These are phyloP conservation scores for Halocaridina rubra DNA, from an alignment of 2,888 invertebrate species.

Conservation along the genomic window DNA sequence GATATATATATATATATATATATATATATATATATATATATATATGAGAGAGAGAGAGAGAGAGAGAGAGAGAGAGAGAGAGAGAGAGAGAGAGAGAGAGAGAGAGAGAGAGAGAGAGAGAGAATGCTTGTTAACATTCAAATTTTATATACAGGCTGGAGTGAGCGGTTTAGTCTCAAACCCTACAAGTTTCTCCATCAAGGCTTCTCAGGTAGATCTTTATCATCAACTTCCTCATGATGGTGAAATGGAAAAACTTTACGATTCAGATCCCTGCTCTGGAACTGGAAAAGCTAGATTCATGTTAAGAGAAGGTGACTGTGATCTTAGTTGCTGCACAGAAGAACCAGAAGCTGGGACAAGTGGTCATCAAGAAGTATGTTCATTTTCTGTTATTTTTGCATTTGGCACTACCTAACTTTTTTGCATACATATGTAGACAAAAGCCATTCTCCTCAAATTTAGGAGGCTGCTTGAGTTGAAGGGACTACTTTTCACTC, in stretches of 20 bases:
- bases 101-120: background rate
- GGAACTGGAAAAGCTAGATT: slow-evolving; percentile 19
- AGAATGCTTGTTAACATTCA: background rate
- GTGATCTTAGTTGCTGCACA: slow-evolving; percentile 48
- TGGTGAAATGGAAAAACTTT: slow-evolving; percentile 23
- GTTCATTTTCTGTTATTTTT: background rate
- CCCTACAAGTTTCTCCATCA: slow-evolving; percentile 45
- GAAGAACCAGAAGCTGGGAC: slow-evolving; percentile 13
- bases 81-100: background rate
- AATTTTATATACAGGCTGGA: slow-evolving; percentile 14
- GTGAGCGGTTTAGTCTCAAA: slow-evolving; percentile 43
- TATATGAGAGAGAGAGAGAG: background rate
- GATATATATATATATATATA: too few relatives aligned
- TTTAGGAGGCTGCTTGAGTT: too few relatives aligned
- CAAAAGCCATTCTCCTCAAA: too few relatives aligned
- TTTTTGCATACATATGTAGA: too few relatives aligned
- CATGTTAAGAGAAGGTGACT: slow-evolving; percentile 38
- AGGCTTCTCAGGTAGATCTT: slow-evolving; percentile 13
- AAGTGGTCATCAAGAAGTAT: background rate
- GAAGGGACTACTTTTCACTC: too few relatives aligned
- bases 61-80: background rate
- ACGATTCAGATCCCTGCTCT: background rate
- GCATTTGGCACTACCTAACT: background rate
- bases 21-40: background rate
- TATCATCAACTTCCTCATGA: background rate